Base-by-base conservation (phyloP, 2,797 vertebrate species). In the Strix occidentalis region DNA sequence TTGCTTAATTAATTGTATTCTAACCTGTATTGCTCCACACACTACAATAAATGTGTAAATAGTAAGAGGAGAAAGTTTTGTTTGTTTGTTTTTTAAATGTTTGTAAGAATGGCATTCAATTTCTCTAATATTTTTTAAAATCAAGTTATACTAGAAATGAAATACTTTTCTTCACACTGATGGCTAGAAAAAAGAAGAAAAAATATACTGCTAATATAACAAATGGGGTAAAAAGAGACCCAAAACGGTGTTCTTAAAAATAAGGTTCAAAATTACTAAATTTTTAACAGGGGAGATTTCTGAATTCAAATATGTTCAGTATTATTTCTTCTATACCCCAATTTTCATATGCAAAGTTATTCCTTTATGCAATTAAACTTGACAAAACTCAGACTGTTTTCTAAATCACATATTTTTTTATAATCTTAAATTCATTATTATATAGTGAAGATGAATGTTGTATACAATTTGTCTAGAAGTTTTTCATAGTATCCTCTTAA, bases 181-280 rank as follows among this genome's bases (percentile, higher is more conserved):
- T 37, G 13, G 18, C n/a, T 26, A 43, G 10, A 25, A 77, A 65
- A 57, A 50, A 14, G 7, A 79, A 35, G 12, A 45, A 77, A 33
- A 70, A 48, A 13, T 23, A 16, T 17, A 20, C 16, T 31, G 3
- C 3, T 33, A 18, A 12, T 60, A 28, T 8, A 71, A 57, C 1
- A 65, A 82, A 31, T 17, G 31, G 4, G 6, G 1, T 2, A 2
- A 63, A 63, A 84, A 18, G 5, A 19, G 6, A 77, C 6, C 0
- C 12, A 20, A 23, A 65, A 4, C 7, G 48, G 2, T 37, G n/a
- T 50, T 89, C 13, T 63, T 84, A 48, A 81, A 93, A 66, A 57
- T 23, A 68, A 79, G 16, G 14, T 28, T 28, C 5, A 84, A 56
- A 84, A 33, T 5, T 63, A 3, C 3, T 13, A 41, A 6, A 33